Evolutionary conservation across 2,888 invertebrate genomes (phyloP), one percentile per base, ranked within the genome.

Genomic region (Drosophila picticornis): DNA sequence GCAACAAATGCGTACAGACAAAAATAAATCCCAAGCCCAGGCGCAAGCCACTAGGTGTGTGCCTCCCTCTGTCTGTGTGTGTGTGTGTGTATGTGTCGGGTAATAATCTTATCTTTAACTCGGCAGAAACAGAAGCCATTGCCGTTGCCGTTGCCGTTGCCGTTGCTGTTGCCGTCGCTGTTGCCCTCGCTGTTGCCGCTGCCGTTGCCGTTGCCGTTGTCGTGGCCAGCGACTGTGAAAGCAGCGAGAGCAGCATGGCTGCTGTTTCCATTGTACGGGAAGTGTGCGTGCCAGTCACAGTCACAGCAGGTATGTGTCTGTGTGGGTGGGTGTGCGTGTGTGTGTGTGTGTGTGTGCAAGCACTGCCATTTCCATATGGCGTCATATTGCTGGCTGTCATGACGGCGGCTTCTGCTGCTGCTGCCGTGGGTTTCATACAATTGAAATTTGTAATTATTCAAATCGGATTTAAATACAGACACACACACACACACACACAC

Each of bases 371-470:
- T 85, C 88, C 84, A 88, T 88, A 88, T 85, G 84, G 85, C 88
- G 80, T 84, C 85, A 83, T 83, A 80, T 88, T 83, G 85, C 73
- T 75, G 83, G 73, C 76, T 77, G 83, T 72, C 72, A 72, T 71
- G 81, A 62, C 66, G 65, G 65, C 65, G 57, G 66, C 66, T 72
- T 63, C 53, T 50, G 64, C 65, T 29, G 63, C 64, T 53, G 75
- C 71, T 65, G 70, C 55, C 68, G 81, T 71, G 81, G 82, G 73
- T 83, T 88, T 84, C 72, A 77, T 88, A 86, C 86, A 86, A 86
- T 88, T 88, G 89, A 86, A 86, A 86, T 86, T 86, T 88, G 87
- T 86, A 86, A 86, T 86, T 86, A 86, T 86, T 86, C 89, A 86
- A 86, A 86, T 86, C 86, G 86, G 86, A 86, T 86, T 86, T 86